Percentiles rank a stretch among this genome's conserved stretches.
Conservation (phyloP, 2,888 invertebrate species). For the Odontocerum albicorne region DNA sequence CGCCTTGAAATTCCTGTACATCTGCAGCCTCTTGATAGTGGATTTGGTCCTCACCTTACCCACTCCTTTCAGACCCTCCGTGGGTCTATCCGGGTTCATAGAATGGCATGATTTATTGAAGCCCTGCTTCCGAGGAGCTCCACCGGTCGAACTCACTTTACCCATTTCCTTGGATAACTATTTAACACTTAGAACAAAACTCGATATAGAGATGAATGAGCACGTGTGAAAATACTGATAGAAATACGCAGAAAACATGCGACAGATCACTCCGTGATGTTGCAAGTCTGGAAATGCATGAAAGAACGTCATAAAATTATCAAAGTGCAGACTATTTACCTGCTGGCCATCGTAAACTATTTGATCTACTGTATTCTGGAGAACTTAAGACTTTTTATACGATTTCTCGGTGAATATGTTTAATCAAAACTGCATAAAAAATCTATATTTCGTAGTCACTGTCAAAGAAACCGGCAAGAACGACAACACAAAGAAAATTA, state of each 20-base stretch:
- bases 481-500: too few relatives aligned
- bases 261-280: conserved; percentile 13
- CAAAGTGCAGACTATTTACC: too few relatives aligned
- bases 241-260: background rate
- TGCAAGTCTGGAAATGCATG: conserved; percentile 20
- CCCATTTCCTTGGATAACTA: conserved; percentile 62
- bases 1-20: conserved; percentile 98
- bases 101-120: conserved; percentile 88
- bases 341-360: too few relatives aligned
- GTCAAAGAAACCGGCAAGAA: too few relatives aligned
- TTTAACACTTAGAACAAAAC: too few relatives aligned
- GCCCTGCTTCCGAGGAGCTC: conserved; percentile 80
- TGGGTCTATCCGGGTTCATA: conserved; percentile 90
- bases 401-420: too few relatives aligned
- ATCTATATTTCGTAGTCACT: too few relatives aligned
- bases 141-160: conserved; percentile 71
- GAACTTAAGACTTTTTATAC: too few relatives aligned
- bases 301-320: too few relatives aligned
- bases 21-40: conserved; percentile 94
- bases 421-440: too few relatives aligned
- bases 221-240: conserved; percentile 23
- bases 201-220: conserved; percentile 8
- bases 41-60: conserved; percentile 84
- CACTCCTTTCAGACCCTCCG: conserved; percentile 79
- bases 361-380: too few relatives aligned